Evolutionary conservation across 2,797 vertebrate species (phyloP), one percentile per base, ranked within the genome.

Genomic region (Aselliscus stoliczkanus): DNA sequence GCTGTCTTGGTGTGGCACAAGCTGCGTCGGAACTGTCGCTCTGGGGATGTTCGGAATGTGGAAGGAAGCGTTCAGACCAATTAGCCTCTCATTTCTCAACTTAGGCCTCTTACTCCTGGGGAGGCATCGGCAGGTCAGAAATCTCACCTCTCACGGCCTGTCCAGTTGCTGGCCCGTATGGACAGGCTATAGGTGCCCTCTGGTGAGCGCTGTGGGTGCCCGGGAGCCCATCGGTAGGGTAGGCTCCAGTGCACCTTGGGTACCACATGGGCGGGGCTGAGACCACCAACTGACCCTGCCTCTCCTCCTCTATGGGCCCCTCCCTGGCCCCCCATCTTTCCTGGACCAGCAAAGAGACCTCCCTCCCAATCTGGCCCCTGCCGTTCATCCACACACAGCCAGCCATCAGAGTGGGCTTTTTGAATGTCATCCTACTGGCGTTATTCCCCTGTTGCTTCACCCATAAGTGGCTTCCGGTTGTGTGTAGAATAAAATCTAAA

Each of bases 401-500:
- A 65, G 75, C 60, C 79, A 91, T 47, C 54, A 18, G n/a, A 42
- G 21, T 12, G 1, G 34, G 54, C 20, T 93, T 70, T 88, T 62
- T 27, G 44, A 96, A 82, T 69, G 70, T 81, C 60, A 73, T n/a
- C 58, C 50, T 58, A 17, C 86, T 69, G 86, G 20, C 27, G 5
- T 89, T 60, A 50, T 76, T 67, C 54, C 42, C 60, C 60, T 47
- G 29, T 76, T 23, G 70, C 69, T 83, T 37, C 42, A 47, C n/a
- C 69, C 15, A 4, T 82, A 72, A 23, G 47, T 72, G 92, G 58
- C 87, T 90, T 95, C 90, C 84, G 0, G 3, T 80, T 58, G 44
- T 72, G 77, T 64, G 42, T 39, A 77, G 62, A 89, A 76, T 95
- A 37, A 95, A 95, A 86, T 72, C 91, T 83, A 91, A 95, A 94